phyloP scores from a whole-genome alignment of 2,113 vertebrate species.

The Oreochromis aureus region DNA sequence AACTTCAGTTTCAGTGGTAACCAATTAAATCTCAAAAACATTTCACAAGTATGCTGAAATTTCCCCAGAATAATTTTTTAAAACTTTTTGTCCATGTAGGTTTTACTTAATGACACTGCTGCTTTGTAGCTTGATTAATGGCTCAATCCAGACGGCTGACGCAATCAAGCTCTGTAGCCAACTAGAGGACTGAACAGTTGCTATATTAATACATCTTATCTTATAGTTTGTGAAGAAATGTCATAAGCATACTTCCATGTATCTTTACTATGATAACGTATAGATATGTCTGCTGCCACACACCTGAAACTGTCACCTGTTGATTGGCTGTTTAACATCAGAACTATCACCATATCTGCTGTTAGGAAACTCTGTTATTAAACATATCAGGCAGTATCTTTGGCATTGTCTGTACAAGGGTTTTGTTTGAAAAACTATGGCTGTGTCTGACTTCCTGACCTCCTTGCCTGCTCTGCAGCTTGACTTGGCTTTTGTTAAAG shows the following conservation, averaged over 20 bases:
- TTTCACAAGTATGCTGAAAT: not conserved
- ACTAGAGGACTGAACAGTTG: not conserved
- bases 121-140: not conserved
- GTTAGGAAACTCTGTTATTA: not conserved
- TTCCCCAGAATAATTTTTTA: not conserved
- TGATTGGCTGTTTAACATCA: not conserved
- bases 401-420: not conserved
- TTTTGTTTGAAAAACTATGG: not conserved
- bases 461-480: not conserved
- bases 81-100: not conserved
- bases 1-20: not conserved
- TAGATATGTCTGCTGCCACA: not conserved
- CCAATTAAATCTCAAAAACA: not conserved
- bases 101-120: not conserved
- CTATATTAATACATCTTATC: not conserved
- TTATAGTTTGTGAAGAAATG: not conserved
- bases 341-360: not conserved
- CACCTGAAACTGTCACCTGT: not conserved
- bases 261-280: not conserved
- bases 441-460: not conserved
- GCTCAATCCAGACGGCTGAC: not conserved
- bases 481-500: not conserved
- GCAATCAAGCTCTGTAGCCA: not conserved
- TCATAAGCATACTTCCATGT: not conserved
- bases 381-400: not conserved